phyloP scores from a whole-genome alignment of 1,140 invertebrate species.

The Neelides sp. region DNA sequence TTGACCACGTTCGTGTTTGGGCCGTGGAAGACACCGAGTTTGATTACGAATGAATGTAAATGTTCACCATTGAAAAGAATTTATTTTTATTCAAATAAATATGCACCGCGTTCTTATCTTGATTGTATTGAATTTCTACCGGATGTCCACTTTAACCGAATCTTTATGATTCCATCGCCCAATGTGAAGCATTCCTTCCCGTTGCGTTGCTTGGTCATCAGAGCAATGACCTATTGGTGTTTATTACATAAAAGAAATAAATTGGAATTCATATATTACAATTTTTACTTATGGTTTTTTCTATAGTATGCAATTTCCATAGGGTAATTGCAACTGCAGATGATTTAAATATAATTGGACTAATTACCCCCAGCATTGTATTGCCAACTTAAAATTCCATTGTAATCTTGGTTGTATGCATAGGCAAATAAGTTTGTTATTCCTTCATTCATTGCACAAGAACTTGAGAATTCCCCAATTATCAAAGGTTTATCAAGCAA shows the following conservation, averaged over 20 bases:
- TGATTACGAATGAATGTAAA: no score
- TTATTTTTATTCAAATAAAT: no score
- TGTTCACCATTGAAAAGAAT: no score
- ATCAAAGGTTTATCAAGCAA: constrained; percentile 36
- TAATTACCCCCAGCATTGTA: constrained; percentile 33
- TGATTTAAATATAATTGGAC: no score
- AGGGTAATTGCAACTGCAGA: no score
- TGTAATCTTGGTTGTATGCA: constrained; percentile 35
- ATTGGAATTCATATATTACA: no score
- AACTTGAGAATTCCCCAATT: constrained; percentile 36
- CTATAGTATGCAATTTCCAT: no score
- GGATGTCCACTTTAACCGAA: no score
- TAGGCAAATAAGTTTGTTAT: constrained; percentile 34
- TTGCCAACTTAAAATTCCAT: constrained; percentile 36
- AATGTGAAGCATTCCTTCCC: constrained; percentile 28
- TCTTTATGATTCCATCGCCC: constrained; percentile 2
- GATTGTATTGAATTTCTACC: no score
- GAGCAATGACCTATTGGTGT: constrained; percentile 32
- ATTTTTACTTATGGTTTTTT: no score
- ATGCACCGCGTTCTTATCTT: no score
- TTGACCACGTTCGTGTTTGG: neutral
- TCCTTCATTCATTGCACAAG: constrained; percentile 31
- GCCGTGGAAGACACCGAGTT: constrained; percentile 32
- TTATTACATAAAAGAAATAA: no score
- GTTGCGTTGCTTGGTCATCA: constrained; percentile 31